Base-by-base conservation (phyloP, 2,888 invertebrate species). In the Lasioglossum zephyrum region DNA sequence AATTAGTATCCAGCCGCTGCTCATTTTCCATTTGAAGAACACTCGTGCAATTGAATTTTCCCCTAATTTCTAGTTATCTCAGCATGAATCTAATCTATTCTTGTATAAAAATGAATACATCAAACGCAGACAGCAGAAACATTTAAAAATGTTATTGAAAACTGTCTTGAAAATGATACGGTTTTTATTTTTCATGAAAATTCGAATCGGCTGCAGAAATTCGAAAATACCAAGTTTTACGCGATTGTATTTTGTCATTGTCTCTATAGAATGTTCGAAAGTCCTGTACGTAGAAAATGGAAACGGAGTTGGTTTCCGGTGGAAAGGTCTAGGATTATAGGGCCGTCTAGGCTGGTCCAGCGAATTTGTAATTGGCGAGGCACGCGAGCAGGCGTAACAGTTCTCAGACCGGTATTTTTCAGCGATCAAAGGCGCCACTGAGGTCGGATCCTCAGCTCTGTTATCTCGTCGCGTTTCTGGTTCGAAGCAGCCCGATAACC, bases 401-500 rank as follows among this genome's bases (percentile, higher is more conserved):
- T 84, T 69, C 75, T 77, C 73, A 79, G 75, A 83, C 70, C 70
- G 47, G 81, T 73, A 81, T 85, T 86, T 85, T 85, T 87, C 74
- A 77, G 18, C 39, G 66, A 79, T 81, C 82, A 73, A 66, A 89
- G 87, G 84, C 89, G 88, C 84, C 89, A 53, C 63, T 81, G 89
- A 88, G 79, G 79, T 90, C 90, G 85, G 79, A 85, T 85, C 84
- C 84, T 85, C 78, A 11, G 85, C n/a, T 53, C 60, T 57, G 81
- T 90, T 90, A 90, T 90, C 90, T 74, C 75, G 73, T 73, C 81
- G 73, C 11, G 81, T 89, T 90, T 90, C 90, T 90, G 90, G 90
- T 90, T 90, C 89, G 89, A 89, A 87, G 90, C 87, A 79, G 89
- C 81, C 84, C 60, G 90, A 90, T 90, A 90, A 90, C 90, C 89